Evolutionary conservation across 2,888 invertebrate species (phyloP).

Genomic region (Agonum fuliginosum): DNA sequence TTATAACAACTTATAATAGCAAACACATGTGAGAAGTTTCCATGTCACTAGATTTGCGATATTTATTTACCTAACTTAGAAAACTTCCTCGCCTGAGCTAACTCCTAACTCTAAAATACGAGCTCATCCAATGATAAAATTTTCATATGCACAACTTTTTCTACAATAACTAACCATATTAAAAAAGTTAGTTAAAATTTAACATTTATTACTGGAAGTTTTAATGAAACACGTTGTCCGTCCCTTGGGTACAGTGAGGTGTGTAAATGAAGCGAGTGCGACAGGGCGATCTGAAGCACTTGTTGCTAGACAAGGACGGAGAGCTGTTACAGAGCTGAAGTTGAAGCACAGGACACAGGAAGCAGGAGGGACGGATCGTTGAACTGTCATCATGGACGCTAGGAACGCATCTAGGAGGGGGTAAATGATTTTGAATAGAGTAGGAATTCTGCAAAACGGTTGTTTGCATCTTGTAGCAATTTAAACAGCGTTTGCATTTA

Average conservation of each 20-base stretch:
- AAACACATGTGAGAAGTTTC: too few species aligned
- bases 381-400: slow-evolving; percentile 54
- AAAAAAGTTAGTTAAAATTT: slow-evolving; percentile 59
- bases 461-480: too few species aligned
- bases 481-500: too few species aligned
- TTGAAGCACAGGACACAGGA: slow-evolving; percentile 21
- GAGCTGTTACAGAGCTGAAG: slow-evolving; percentile 12
- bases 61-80: neutral
- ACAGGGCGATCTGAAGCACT: neutral
- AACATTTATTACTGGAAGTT: slow-evolving; percentile 56
- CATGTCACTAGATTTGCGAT: neutral
- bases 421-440: too few species aligned
- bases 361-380: slow-evolving; percentile 46
- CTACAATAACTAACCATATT: slow-evolving; percentile 55
- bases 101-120: neutral
- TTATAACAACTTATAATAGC: too few species aligned
- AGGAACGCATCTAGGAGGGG: neutral
- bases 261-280: slow-evolving; percentile 48
- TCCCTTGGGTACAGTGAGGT: slow-evolving; percentile 42
- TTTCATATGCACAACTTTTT: slow-evolving; percentile 47
- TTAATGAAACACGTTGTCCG: slow-evolving; percentile 54
- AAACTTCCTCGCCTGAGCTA: neutral
- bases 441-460: too few species aligned
- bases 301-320: neutral
- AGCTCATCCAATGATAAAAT: slow-evolving; percentile 17